Percentiles rank a stretch among this genome's conserved stretches.
phyloP scores from a whole-genome alignment of 2,888 invertebrate species.

The Sericinus montela region DNA sequence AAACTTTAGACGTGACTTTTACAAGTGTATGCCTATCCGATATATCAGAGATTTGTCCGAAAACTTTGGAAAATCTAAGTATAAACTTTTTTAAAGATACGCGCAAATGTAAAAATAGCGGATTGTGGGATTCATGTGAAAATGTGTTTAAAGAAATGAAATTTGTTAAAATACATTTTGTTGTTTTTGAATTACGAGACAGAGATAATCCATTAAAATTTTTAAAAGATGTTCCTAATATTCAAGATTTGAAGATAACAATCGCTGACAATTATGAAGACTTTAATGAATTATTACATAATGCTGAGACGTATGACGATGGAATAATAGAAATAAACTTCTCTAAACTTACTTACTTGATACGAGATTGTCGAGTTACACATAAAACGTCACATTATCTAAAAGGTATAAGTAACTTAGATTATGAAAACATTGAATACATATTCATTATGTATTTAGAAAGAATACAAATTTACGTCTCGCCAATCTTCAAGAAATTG shows the following conservation, averaged over 20 bases:
- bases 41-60: slow-evolving; percentile 33
- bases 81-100: slow-evolving; percentile 39
- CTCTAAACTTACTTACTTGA: slow-evolving; percentile 9
- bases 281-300: slow-evolving; percentile 23
- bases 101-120: slow-evolving; percentile 25
- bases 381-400: slow-evolving; percentile 33
- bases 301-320: slow-evolving; percentile 19
- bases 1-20: slow-evolving; percentile 38
- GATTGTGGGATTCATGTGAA: slow-evolving; percentile 25
- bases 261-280: slow-evolving; percentile 38
- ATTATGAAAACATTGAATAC: slow-evolving; percentile 37
- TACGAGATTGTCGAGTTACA: slow-evolving; percentile 33
- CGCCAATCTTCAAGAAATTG: slow-evolving; percentile 32
- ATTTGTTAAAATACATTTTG: slow-evolving; percentile 35
- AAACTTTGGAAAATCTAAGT: slow-evolving; percentile 31
- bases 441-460: slow-evolving; percentile 43
- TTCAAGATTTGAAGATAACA: slow-evolving; percentile 35
- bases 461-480: slow-evolving; percentile 36
- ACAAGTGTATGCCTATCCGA: slow-evolving; percentile 39
- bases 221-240: slow-evolving; percentile 28
- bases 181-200: slow-evolving; percentile 35
- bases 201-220: slow-evolving; percentile 35
- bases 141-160: slow-evolving; percentile 30
- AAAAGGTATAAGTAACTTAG: slow-evolving; percentile 32
- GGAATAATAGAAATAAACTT: slow-evolving; percentile 23